These are phyloP conservation scores for Ammodytes dubius DNA, from an alignment of 2,113 vertebrate genomes.

Conservation along the genomic window DNA sequence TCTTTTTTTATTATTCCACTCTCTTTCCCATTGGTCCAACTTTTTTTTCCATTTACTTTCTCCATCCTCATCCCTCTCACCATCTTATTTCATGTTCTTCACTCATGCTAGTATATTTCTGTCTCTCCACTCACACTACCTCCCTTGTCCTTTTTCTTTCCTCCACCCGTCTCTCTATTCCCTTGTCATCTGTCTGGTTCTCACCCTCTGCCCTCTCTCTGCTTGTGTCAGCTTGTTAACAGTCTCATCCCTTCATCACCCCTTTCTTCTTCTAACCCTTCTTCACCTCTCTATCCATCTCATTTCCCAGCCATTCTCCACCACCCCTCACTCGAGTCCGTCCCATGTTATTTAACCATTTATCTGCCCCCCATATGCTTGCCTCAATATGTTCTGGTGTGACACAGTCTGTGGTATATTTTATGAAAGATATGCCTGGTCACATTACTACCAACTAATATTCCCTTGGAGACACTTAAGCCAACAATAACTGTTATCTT, in stretches of 20 bases:
- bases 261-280: conserved; percentile 3
- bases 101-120: not conserved
- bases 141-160: not conserved
- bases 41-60: not conserved
- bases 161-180: not conserved
- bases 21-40: not conserved
- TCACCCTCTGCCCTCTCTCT: conserved; percentile 4
- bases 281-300: conserved; percentile 23
- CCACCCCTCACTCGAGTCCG: not conserved
- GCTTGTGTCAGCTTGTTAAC: conserved; percentile 44
- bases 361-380: not conserved
- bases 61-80: not conserved
- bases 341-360: not conserved
- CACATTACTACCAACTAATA: not conserved
- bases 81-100: not conserved
- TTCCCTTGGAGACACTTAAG: not conserved
- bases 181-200: not conserved
- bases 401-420: not conserved
- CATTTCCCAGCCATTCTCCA: not conserved
- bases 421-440: not conserved
- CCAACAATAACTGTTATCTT: not conserved
- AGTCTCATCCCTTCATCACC: conserved; percentile 34
- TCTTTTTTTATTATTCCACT: not conserved
- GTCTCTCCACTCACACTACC: too few relatives aligned
- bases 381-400: not conserved